A percentile compares a stretch with the other conserved stretches of the same genome.
These are phyloP conservation scores for Brachyrhaphis roseni DNA, from an alignment of 2,797 vertebrate genomes.

Conservation along the genomic window DNA sequence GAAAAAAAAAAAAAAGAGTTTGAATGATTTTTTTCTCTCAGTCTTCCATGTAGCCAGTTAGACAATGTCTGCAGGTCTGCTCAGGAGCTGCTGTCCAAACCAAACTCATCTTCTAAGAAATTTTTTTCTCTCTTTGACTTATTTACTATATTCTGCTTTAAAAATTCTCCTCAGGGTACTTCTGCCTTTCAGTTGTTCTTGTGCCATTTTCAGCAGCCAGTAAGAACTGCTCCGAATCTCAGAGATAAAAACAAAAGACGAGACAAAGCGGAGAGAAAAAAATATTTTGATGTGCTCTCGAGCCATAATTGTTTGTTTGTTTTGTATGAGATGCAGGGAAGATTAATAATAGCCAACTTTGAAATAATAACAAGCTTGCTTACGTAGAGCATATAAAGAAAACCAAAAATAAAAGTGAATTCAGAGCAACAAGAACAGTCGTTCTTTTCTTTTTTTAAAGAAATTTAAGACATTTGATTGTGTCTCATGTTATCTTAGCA, in stretches of 20 bases:
- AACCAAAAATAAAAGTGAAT: neutral
- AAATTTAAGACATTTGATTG: neutral
- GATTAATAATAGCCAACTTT: neutral
- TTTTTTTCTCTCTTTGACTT: neutral
- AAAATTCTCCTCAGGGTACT: neutral
- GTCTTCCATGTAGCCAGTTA: constrained; percentile 9
- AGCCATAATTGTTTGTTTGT: neutral
- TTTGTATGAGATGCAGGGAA: neutral
- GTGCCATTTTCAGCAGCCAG: neutral
- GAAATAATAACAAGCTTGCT: neutral
- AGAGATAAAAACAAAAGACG: constrained; percentile 8
- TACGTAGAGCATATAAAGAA: neutral
- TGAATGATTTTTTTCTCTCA: constrained; percentile 11
- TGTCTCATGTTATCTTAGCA: neutral
- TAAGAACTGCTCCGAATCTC: constrained; percentile 23
- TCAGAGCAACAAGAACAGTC: neutral
- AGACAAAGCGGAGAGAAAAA: constrained; percentile 10
- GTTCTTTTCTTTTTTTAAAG: neutral
- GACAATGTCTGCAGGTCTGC: neutral
- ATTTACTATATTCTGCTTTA: neutral
- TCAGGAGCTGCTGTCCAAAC: neutral
- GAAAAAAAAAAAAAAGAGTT: neutral
- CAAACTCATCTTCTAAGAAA: neutral
- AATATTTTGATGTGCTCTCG: constrained; percentile 24
- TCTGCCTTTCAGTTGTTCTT: neutral